Evolutionary conservation across 2,113 vertebrate genomes (phyloP).

Genomic region (Ramphastos sulfuratus): DNA sequence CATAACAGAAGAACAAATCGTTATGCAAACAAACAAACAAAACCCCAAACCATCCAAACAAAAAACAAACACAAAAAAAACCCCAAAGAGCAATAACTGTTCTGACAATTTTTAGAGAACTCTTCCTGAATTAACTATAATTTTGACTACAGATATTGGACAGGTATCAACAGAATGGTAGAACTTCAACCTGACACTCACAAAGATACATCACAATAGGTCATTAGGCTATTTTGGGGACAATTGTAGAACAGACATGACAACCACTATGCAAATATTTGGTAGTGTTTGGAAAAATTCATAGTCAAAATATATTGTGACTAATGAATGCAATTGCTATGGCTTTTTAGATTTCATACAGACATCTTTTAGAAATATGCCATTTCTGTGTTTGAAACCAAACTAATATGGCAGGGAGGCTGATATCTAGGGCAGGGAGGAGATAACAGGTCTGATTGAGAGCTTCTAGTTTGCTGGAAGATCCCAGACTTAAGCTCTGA

Average conservation of each 20-base stretch:
- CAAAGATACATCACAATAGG: background rate
- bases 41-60: no score
- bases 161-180: background rate
- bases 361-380: background rate
- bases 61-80: background rate
- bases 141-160: background rate
- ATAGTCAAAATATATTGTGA: background rate
- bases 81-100: background rate
- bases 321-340: background rate
- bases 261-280: background rate
- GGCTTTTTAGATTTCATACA: background rate
- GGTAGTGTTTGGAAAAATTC: background rate
- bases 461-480: background rate
- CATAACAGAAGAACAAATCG: background rate
- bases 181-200: background rate
- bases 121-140: background rate
- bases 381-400: background rate
- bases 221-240: background rate
- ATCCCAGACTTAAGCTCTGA: background rate
- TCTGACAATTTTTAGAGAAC: background rate
- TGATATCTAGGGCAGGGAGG: background rate
- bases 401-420: background rate
- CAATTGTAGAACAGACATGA: background rate
- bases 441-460: background rate
- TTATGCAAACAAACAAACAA: background rate